phyloP scores from a whole-genome alignment of 2,113 vertebrate genomes.

The Oncorhynchus nerka region DNA sequence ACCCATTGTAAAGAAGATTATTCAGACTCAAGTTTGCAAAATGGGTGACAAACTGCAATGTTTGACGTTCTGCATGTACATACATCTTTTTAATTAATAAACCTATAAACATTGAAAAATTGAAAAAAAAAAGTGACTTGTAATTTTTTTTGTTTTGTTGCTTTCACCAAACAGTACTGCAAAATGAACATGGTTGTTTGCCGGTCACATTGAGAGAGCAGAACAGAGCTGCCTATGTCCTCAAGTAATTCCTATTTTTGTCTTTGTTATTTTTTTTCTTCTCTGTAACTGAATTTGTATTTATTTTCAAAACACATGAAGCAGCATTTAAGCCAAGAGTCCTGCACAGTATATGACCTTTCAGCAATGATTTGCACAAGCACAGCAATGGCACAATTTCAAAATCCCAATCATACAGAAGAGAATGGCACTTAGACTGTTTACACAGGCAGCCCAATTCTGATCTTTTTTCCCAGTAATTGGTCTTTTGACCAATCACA shows the following conservation, averaged over 20 bases:
- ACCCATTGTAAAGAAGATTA: conserved; percentile 54
- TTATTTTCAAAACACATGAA: conserved; percentile 22
- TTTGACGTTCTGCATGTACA: conserved; percentile 70
- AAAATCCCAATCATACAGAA: not conserved
- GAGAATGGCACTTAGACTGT: not conserved
- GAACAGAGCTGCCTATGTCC: not conserved
- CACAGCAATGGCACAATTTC: conserved; percentile 19
- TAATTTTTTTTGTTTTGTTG: conserved; percentile 12
- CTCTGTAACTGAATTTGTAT: not conserved
- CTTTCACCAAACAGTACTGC: conserved; percentile 36
- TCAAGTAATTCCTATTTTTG: not conserved
- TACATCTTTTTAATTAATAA: conserved; percentile 76
- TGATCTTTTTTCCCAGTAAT: no score
- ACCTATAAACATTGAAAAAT: conserved; percentile 69
- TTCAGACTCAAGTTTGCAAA: conserved; percentile 51
- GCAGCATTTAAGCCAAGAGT: conserved; percentile 29
- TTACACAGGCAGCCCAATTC: not conserved
- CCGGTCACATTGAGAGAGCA: not conserved
- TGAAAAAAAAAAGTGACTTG: conserved; percentile 29
- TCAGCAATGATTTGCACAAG: conserved; percentile 44
- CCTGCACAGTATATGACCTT: conserved; percentile 18
- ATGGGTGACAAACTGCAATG: conserved; percentile 53
- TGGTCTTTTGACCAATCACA: no score
- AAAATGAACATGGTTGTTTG: conserved; percentile 15
- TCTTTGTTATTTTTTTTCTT: not conserved